phyloP scores from a whole-genome alignment of 2,888 invertebrate genomes.

The Lordiphosa fenestrarum region DNA sequence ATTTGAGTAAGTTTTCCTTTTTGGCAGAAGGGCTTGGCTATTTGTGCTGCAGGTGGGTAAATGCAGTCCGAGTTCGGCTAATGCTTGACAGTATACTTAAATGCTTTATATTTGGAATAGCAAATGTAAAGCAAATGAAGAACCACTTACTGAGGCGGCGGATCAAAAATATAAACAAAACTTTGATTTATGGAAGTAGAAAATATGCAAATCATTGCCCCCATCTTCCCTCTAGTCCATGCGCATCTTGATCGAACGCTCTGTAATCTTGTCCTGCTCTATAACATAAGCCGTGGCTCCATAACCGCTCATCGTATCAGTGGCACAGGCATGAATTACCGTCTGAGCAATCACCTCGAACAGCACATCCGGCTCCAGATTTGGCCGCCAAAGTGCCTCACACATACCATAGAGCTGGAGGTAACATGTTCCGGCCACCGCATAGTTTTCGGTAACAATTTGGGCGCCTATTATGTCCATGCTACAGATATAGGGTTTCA shows the following conservation, averaged over 20 bases:
- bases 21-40: slow-evolving; percentile 2
- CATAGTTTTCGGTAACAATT: slow-evolving; percentile 96
- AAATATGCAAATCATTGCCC: not conserved
- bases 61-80: slow-evolving; percentile 18
- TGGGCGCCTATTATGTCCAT: slow-evolving; percentile 97
- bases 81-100: too few relatives aligned
- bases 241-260: slow-evolving; percentile 92
- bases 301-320: slow-evolving; percentile 99
- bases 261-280: slow-evolving; percentile 96
- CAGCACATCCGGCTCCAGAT: slow-evolving; percentile 93
- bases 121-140: too few relatives aligned
- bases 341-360: slow-evolving; percentile 98
- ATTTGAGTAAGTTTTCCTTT: slow-evolving; percentile 19
- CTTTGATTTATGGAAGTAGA: too few relatives aligned
- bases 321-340: slow-evolving; percentile 96
- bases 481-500: slow-evolving; percentile 93
- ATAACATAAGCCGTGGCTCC: slow-evolving; percentile 97
- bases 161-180: too few relatives aligned
- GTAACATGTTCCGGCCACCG: slow-evolving; percentile 95
- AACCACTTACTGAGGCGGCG: too few relatives aligned
- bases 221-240: slow-evolving; percentile 88
- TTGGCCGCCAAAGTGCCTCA: slow-evolving; percentile 96
- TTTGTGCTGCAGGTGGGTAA: too few relatives aligned
- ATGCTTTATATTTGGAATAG: too few relatives aligned
- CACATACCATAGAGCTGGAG: slow-evolving; percentile 97